Evolutionary conservation across 1,140 invertebrate genomes (phyloP).

Genomic region (Dendrolimus punctatus): DNA sequence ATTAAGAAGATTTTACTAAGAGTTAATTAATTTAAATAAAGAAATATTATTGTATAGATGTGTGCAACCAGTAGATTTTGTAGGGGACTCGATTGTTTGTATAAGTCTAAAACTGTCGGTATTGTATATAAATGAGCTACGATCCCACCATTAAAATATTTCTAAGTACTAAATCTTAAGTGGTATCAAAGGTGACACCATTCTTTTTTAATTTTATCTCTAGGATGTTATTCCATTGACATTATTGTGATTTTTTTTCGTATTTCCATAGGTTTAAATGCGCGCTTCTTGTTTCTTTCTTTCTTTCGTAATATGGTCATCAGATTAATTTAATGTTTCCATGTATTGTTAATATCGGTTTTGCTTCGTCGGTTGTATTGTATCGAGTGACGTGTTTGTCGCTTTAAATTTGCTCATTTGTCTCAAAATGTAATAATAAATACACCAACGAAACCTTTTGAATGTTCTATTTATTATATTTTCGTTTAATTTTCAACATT

Average conservation of each 20-base stretch:
- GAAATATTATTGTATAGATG: conserved; percentile 22
- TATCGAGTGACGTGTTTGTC: conserved; percentile 24
- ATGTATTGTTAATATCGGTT: conserved; percentile 34
- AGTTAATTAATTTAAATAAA: too few species aligned
- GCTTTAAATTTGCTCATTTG: conserved; percentile 44
- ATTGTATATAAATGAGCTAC: conserved; percentile 69
- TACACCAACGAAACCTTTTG: too few species aligned
- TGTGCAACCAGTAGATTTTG: conserved; percentile 34
- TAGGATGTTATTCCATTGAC: conserved; percentile 61
- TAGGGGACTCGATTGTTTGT: conserved; percentile 66
- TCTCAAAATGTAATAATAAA: too few species aligned
- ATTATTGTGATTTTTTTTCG: conserved; percentile 63
- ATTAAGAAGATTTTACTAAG: too few species aligned
- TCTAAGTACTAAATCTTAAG: conserved; percentile 67
- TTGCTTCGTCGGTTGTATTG: conserved; percentile 33
- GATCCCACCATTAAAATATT: conserved; percentile 70
- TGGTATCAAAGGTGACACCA: conserved; percentile 55
- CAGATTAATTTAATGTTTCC: conserved; percentile 39
- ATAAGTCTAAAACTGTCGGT: conserved; percentile 66
- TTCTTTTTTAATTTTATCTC: conserved; percentile 50
- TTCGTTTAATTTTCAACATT: conserved; percentile 15
- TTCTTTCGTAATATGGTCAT: conserved; percentile 14
- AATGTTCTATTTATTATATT: conserved; percentile 13
- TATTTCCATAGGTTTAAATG: conserved; percentile 47
- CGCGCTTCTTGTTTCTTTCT: conserved; percentile 40